phyloP scores from a whole-genome alignment of 2,888 invertebrate genomes.

The Leucophora obtusa region DNA sequence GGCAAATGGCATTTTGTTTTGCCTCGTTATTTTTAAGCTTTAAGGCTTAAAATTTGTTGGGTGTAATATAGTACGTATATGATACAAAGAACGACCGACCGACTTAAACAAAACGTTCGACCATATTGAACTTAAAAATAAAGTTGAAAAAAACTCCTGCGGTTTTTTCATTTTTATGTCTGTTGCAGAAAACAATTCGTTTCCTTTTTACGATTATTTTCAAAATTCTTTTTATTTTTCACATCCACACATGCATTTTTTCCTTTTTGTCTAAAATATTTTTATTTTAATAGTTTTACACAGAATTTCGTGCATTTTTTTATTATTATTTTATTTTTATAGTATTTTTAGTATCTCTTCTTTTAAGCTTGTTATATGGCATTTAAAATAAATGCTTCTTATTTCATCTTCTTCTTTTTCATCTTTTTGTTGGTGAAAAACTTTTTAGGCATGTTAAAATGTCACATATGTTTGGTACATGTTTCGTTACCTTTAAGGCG shows the following conservation, averaged over 20 bases:
- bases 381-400: background rate
- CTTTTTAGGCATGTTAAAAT: constrained; percentile 20
- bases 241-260: background rate
- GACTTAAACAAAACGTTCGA: constrained; percentile 13
- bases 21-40: constrained; percentile 52
- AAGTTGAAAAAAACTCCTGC: constrained; percentile 26
- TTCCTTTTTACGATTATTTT: constrained; percentile 30
- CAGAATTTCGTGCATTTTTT: constrained; percentile 13
- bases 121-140: constrained; percentile 7
- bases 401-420: background rate
- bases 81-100: background rate
- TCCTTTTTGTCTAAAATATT: constrained; percentile 12
- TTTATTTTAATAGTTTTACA: constrained; percentile 46
- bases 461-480: constrained; percentile 24
- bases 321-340: background rate
- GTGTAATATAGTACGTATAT: background rate
- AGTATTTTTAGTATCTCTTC: constrained; percentile 9
- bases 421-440: constrained; percentile 6
- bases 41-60: constrained; percentile 21
- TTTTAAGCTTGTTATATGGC: constrained; percentile 21
- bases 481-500: constrained; percentile 24
- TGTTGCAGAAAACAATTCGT: constrained; percentile 42
- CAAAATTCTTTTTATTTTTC: constrained; percentile 1
- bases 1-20: constrained; percentile 39
- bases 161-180: constrained; percentile 44